Base-by-base conservation (phyloP, 2,888 invertebrate genomes). In the Athrips mouffetella region DNA sequence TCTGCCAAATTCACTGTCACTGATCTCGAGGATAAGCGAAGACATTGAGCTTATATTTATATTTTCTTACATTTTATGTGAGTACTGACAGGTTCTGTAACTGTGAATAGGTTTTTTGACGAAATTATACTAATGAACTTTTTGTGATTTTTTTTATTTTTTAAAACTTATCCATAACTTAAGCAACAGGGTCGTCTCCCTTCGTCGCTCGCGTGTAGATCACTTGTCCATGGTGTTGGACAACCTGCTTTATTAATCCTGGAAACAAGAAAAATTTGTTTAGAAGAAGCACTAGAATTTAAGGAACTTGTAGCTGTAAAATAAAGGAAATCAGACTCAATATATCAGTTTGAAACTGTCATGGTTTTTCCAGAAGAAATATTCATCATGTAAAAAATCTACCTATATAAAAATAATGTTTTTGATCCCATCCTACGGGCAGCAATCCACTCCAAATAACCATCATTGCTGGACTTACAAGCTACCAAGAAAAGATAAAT, bases 161-260 rank as follows among this genome's bases (percentile, higher is more conserved):
- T 82, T 80, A 75, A 56, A 73, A 72, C 80, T 85, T 83, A 85
- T 72, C 62, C 76, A 80, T 83, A 78, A 62, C 51, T 91, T 94
- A 94, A 67, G 93, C 92, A 71, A 90, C 92, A 54, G 92, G 92
- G 76, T 97, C 97, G 76, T 97, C 97, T 67, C 94, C 96, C 90
- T 98, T 98, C 37, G 97, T 98, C 50, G 97, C 95, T 77, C 98
- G 91, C 25, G 98, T 99, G 91, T 98, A 99, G 81, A 99, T 98
- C 58, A 98, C 91, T 89, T 99, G 99, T 46, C 97, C 96, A 80
- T 96, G 96, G 85, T 99, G 98, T 82, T 98, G 96, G 52, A 97
- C 96, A 58, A 99, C 98, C 86, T 96, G 96, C 77, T 95, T 96
- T 77, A 99, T 98, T 70, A 98, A 88, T 74, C 98, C 96, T 96